Evolutionary conservation across 64 coral and sea anemone species (phyloP).

Genomic region (Cladopsammia gracilis): DNA sequence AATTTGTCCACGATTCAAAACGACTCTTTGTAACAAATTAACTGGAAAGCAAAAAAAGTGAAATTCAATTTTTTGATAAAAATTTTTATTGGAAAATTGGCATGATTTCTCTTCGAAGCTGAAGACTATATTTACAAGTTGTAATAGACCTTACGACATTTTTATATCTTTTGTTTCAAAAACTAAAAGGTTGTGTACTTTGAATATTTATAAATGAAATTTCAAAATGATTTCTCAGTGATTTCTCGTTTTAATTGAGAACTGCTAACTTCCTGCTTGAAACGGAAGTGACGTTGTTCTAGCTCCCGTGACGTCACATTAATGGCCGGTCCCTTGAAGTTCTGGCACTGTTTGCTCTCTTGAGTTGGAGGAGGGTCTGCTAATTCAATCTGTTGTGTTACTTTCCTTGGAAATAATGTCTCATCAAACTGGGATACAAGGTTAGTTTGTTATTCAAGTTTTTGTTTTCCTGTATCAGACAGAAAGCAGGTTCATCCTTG

Average conservation of each 20-base stretch:
- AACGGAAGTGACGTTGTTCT: conserved; percentile 79
- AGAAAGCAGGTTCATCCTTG: neutral
- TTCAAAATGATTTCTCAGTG: too few species aligned
- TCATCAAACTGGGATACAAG: conserved; percentile 95
- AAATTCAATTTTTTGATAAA: too few species aligned
- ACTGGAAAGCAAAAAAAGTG: too few species aligned
- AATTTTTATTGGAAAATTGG: too few species aligned
- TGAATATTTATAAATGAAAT: too few species aligned
- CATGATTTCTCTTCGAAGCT: too few species aligned
- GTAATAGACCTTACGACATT: too few species aligned
- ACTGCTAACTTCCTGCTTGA: neutral
- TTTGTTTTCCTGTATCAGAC: neutral
- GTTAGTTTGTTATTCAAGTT: conserved; percentile 38
- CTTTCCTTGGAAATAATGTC: conserved; percentile 75
- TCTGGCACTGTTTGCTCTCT: neutral
- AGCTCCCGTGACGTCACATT: conserved; percentile 73
- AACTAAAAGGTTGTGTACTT: too few species aligned
- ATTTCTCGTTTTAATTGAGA: too few species aligned
- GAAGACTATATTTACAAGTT: too few species aligned
- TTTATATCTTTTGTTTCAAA: too few species aligned
- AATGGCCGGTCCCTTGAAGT: conserved; percentile 49
- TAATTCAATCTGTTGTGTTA: neutral
- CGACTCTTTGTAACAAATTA: neutral
- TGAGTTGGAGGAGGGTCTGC: neutral
- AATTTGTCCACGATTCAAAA: conserved; percentile 42